phyloP scores from a whole-genome alignment of 2,113 vertebrate species.

The Colinus virginianus region DNA sequence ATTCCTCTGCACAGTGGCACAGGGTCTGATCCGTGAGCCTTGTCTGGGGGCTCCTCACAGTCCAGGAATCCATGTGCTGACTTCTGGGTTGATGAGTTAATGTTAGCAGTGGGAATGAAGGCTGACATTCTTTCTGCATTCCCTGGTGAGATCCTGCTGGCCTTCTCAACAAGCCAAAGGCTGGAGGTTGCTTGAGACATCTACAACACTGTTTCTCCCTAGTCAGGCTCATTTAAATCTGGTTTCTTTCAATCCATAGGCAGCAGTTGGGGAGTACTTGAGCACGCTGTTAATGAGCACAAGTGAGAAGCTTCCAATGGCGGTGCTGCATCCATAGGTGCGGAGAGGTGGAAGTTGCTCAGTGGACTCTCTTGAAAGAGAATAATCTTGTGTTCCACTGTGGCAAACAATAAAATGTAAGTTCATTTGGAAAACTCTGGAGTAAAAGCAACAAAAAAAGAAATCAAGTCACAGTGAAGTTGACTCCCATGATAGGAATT shows the following conservation, averaged over 20 bases:
- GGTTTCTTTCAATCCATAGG: not conserved
- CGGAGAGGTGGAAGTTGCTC: not conserved
- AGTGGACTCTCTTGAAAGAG: not conserved
- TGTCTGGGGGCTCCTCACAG: not conserved
- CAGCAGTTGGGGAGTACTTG: not conserved
- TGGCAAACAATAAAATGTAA: not conserved
- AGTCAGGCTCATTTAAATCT: not conserved
- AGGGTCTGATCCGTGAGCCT: not conserved
- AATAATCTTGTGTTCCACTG: not conserved
- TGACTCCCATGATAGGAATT: not conserved
- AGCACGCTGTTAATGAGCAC: not conserved
- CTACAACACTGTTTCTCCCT: not conserved
- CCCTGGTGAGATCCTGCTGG: not conserved
- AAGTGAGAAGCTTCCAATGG: not conserved
- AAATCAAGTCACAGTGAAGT: not conserved
- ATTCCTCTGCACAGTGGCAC: accelerated
- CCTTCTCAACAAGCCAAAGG: not conserved
- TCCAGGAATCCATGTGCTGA: not conserved
- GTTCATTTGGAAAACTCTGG: not conserved
- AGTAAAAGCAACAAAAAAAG: not conserved
- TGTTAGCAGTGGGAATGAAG: not conserved
- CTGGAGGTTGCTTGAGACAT: not conserved
- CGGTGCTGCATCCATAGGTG: not conserved
- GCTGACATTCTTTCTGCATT: not conserved
- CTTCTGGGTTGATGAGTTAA: conserved; percentile 3